Percentiles rank a stretch among this genome's conserved stretches.
Conservation (phyloP, 2,888 invertebrate species). For the Himalopsyche japonica region DNA sequence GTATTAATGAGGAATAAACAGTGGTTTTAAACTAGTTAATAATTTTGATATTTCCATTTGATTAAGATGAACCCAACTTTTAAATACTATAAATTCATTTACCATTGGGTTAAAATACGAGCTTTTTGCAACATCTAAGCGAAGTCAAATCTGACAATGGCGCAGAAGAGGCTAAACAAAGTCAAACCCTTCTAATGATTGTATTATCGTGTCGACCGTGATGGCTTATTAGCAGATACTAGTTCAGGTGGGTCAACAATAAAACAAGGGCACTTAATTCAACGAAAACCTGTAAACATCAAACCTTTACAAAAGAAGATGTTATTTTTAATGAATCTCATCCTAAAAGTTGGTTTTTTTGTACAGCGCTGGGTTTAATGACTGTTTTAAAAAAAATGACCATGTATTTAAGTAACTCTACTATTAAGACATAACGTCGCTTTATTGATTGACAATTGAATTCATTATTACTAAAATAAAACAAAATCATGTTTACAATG, state of each 20-base stretch:
- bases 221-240: not conserved
- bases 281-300: not conserved
- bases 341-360: not conserved
- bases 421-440: not conserved
- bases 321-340: not conserved
- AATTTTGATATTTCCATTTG: no score
- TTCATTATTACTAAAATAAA: no score
- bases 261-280: not conserved
- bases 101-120: no score
- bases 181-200: conserved; percentile 36
- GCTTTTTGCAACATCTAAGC: not conserved
- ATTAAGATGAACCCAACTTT: no score
- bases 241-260: not conserved
- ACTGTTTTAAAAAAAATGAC: not conserved
- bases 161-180: conserved; percentile 16
- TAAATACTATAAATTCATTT: no score
- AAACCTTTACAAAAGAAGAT: not conserved
- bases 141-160: not conserved
- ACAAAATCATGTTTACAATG: no score
- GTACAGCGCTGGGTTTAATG: not conserved
- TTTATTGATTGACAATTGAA: no score
- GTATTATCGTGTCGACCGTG: conserved; percentile 24
- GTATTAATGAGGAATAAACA: no score
- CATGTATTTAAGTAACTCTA: not conserved
- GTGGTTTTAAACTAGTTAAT: no score